Percentiles rank a stretch among this genome's conserved stretches.
Evolutionary conservation across 1,140 invertebrate species (phyloP).

Genomic region (Leptoteleia sp.): DNA sequence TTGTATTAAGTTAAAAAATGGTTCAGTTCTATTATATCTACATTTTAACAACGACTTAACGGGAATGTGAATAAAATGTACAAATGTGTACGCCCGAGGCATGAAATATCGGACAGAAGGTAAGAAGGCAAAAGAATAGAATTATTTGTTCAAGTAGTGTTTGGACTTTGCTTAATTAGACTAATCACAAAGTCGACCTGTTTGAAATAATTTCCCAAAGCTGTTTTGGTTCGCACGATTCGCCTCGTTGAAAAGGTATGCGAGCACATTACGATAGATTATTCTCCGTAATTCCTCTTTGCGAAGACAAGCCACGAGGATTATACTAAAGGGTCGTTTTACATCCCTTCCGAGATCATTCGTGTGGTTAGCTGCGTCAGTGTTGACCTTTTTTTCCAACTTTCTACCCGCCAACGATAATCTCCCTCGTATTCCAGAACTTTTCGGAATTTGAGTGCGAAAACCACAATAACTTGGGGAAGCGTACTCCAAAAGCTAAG

Average conservation of each 20-base stretch:
- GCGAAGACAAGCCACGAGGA: conserved; percentile 59
- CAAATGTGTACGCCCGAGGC: no score
- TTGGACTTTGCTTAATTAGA: no score
- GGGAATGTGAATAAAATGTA: no score
- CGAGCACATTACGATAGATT: conserved; percentile 59
- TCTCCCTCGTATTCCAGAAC: conserved; percentile 47
- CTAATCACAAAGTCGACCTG: no score
- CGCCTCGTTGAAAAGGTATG: conserved; percentile 41
- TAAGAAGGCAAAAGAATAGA: no score
- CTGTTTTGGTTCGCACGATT: conserved; percentile 44
- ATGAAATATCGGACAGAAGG: no score
- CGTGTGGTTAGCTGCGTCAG: conserved; percentile 70
- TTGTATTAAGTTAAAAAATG: no score
- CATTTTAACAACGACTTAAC: no score
- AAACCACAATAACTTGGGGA: conserved; percentile 50
- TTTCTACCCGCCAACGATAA: conserved; percentile 62
- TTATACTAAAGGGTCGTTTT: conserved; percentile 68
- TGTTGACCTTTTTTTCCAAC: conserved; percentile 71
- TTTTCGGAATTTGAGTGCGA: conserved; percentile 49
- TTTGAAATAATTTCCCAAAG: no score
- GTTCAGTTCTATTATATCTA: no score
- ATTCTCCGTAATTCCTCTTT: conserved; percentile 63
- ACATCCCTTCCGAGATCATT: conserved; percentile 66
- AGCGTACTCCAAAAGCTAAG: conserved; percentile 43
- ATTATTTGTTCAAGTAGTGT: no score